Evolutionary conservation across 2,113 vertebrate genomes (phyloP), one percentile per base, ranked within the genome.

Genomic region (Catharus bicknelli): DNA sequence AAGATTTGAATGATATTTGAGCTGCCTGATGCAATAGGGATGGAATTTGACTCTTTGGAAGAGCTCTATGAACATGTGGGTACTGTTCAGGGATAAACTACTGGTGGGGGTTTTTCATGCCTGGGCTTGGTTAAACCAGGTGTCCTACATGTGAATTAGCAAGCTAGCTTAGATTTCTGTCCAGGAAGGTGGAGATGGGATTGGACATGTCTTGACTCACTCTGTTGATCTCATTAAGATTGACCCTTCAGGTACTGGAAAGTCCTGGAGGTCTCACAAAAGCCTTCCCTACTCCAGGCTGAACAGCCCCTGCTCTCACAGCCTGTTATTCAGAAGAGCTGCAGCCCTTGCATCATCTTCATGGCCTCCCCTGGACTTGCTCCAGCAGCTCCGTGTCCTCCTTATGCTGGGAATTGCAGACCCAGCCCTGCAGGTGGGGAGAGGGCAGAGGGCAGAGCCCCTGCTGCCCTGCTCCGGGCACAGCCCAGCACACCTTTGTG

Each of bases 321-420:
- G 20, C 42, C 30, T 45, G 57, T 9, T 38, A 32, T n/a, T 13
- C 3, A 27, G 40, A 6, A 51, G 30, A 13, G 26, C 18, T 80
- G 26, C 67, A 64, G 58, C 18, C 22, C 22, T 66, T 80, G 59
- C 7, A 27, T 32, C 26, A 12, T 16, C 17, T 27, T 43, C 12
- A 0, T 27, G 58, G 11, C 9, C 13, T 79, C 50, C 50, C 57
- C 58, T 80, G 67, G 36, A 7, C 14, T 13, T 17, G 29, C 16
- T 42, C 30, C 43, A 26, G 2, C 50, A 43, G 30, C 6, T 36
- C 42, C 17, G 2, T 1, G 9, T 64, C 30, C 30, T 40, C 17
- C 9, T 12, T 6, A 0, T 17, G 7, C 0, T 36, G 21, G 6
- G 43, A 2, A 15, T 2, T 4, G 12, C 66, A 34, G 10, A 40